Evolutionary conservation across 2,113 vertebrate species (phyloP).

Genomic region (Centropus unirufus): DNA sequence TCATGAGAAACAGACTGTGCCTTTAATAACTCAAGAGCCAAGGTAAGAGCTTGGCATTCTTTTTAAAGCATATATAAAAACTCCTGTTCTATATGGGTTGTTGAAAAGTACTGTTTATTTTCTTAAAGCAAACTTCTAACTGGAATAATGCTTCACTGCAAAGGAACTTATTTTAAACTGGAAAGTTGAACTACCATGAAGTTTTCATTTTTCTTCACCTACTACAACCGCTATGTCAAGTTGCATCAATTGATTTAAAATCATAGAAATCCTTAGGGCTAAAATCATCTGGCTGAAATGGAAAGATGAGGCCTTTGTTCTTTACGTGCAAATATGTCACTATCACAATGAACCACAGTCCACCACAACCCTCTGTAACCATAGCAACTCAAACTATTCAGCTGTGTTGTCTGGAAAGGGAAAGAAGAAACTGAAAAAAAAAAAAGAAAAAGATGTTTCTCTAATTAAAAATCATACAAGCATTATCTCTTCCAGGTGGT

Average conservation of each 20-base stretch:
- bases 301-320: conserved; percentile 31
- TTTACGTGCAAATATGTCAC: conserved; percentile 42
- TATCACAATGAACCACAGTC: conserved; percentile 45
- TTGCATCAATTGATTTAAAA: conserved; percentile 19
- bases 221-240: conserved; percentile 22
- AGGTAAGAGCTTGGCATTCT: conserved; percentile 58
- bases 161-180: conserved; percentile 60
- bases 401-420: conserved; percentile 21
- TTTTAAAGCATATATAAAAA: conserved; percentile 66
- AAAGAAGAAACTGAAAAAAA: conserved; percentile 47
- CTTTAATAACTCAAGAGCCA: conserved; percentile 50
- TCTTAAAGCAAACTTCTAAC: conserved; percentile 63
- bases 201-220: conserved; percentile 67
- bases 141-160: conserved; percentile 70
- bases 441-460: conserved; percentile 54
- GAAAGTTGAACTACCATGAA: conserved; percentile 62
- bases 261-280: not conserved
- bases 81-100: conserved; percentile 38
- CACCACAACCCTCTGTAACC: conserved; percentile 47
- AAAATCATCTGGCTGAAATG: conserved; percentile 31
- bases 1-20: conserved; percentile 59
- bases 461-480: conserved; percentile 49
- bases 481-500: conserved; percentile 44
- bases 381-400: conserved; percentile 57
- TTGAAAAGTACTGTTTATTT: conserved; percentile 67